Base-by-base conservation (phyloP, 2,888 invertebrate genomes). In the Heliconius hortense region DNA sequence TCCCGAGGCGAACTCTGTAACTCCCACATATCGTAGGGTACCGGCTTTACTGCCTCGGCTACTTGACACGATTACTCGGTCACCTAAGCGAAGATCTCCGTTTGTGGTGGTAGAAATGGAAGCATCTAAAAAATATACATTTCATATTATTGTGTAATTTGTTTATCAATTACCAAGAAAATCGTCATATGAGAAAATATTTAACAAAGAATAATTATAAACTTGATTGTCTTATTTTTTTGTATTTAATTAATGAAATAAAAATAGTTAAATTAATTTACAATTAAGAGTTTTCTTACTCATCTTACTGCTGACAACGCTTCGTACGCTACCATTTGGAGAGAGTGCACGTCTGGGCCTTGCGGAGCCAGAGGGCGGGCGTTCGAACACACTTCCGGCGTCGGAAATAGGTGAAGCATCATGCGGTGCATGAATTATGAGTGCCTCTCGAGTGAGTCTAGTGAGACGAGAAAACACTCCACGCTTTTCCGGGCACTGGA, bases 401-500 rank as follows among this genome's bases (percentile, higher is more conserved):
- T 94, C 94, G 18, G 94, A 93, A 67, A 90, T 86, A 43, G 92
- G 91, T 76, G 94, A 94, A 13, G 89, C 90, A 87, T 92, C 93
- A 81, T 94, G 94, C n/a, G 90, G 87, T 24, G 81, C 81, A 77
- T 95, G 95, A 74, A 94, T 94, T 43, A 94, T 87, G 72, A 97
- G 87, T 11, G 97, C 97, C 73, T 95, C 93, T 80, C 97, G 94
- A 5, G 98, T 97, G 70, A 99, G 95, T 78, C 98, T 96, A 60
- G 97, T 97, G 76, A 98, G 95, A 31, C 97, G 96, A 43, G 98
- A 98, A 90, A 99, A 99, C 26, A 99, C 97, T n/a, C 99, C 99
- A 77, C 97, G 97, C 85, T 97, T 97, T 35, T 97, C 95, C 84
- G 98, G 96, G 88, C 99, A 99, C 89, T 98, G 98, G 91, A 99